Base-by-base conservation (phyloP, 2,888 invertebrate genomes). In the Apoda limacodes region DNA sequence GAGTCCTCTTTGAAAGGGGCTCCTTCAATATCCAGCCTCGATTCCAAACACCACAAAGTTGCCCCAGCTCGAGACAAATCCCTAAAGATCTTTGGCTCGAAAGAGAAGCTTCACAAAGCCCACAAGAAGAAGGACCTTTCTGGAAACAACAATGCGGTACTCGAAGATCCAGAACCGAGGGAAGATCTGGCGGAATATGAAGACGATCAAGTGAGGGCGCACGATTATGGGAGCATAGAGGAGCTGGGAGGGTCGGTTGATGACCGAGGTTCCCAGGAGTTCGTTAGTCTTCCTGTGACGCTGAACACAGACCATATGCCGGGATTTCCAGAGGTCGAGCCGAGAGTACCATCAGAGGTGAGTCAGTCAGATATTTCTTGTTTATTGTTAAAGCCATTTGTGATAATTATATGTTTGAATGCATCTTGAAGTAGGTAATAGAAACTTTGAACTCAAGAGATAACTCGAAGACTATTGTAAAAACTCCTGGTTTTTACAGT, bases 21-120 rank as follows among this genome's bases (percentile, higher is more conserved):
- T 20, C 85, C 87, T 5, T 88, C 87, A 2, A 82, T 86, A 19
- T 86, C 85, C 31, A 87, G 87, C 54, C 72, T 88, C 48, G 87
- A 87, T 54, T 83, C 83, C 26, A 85, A 85, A 50, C 83, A 82
- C 48, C 82, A 82, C 55, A 81, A 81, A 55, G 74, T 76, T 35
- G 71, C 75, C n/a, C 72, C 82, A 6, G 63, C 76, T 0, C 59
- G 78, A 34, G 78, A 78, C 28, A 82, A 82, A 47, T 45, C 68
- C 3, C 50, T 69, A 6, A 84, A 84, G 50, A 69, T 81, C 48
- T 83, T 83, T 40, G 78, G 82, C 1, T 80, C 81, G 1, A 81
- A 82, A 39, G 83, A 83, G 52, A 82, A 82, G 52, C 60, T 83
- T 11, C 68, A 82, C 40, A 80, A 80, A 49, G 59, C 74, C 14